Evolutionary conservation across 2,797 vertebrate species (phyloP), one percentile per base, ranked within the genome.

Genomic region (Pseudocheirus occidentalis): DNA sequence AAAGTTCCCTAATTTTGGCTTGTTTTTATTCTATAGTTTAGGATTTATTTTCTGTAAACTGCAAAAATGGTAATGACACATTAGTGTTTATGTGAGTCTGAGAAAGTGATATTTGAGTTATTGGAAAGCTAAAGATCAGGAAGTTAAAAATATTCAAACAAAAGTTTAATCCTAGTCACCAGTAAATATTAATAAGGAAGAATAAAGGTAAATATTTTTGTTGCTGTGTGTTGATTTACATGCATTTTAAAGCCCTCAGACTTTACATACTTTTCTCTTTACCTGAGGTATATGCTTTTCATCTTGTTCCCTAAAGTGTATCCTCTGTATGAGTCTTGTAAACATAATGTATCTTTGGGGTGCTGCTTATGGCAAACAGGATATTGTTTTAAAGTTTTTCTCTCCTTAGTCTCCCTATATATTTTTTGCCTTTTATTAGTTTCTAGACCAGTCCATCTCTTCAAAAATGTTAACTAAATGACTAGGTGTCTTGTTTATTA

Each of bases 201-300:
- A 94, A 46, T 87, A 95, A 92, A 95, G 95, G 96, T 89, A 6
- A 57, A 66, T 87, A 28, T 95, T 95, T 31, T 94, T 96, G 92
- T 96, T 93, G 93, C 18, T 95, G 0, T 59, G 87, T 66, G 92
- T 97, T 96, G 96, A 96, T 90, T 97, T 97, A 96, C 96, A 97
- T 98, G 95, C 97, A 92, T 28, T 93, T 96, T 96, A 92, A 97
- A 95, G 56, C 12, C 89, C 28, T 90, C 96, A 96, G 55, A 28
- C 27, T 94, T 96, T 97, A 94, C 40, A 1, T 94, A 94, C 54
- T 96, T 97, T 96, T 62, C 94, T 96, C 95, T 96, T 97, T 96
- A 96, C 96, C 96, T 92, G 93, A 53, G 53, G 90, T 1, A 92
- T 95, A 96, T 92, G 59, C 34, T 98, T 96, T 97, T 96, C 95